Evolutionary conservation across 64 coral and sea anemone species (phyloP).

Genomic region (Montipora efflorescens): DNA sequence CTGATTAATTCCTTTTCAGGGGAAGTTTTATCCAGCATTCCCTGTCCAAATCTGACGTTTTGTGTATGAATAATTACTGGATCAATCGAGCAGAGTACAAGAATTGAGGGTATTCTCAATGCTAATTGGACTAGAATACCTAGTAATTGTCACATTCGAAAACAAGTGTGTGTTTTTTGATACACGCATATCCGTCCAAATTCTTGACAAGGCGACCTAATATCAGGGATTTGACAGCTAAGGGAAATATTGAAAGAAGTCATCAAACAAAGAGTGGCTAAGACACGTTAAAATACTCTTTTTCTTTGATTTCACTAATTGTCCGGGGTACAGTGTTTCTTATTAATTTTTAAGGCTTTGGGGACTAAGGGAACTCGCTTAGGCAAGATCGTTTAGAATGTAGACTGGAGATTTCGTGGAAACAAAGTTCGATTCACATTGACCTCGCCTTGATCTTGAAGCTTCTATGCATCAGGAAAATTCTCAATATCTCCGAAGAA

Average conservation of each 20-base stretch:
- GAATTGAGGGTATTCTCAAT: slow-evolving; percentile 66
- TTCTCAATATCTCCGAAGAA: not conserved
- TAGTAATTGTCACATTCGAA: slow-evolving; percentile 83
- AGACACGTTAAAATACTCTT: slow-evolving; percentile 5
- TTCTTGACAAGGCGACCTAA: slow-evolving; percentile 60
- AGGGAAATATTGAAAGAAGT: slow-evolving; percentile 49
- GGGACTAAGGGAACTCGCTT: not conserved
- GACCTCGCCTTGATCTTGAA: not conserved
- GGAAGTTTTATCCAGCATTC: slow-evolving; percentile 66
- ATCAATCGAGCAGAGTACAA: slow-evolving; percentile 48
- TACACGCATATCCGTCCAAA: slow-evolving; percentile 32
- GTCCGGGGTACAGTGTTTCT: slow-evolving; percentile 38
- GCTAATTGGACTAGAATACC: slow-evolving; percentile 83
- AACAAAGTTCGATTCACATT: not conserved
- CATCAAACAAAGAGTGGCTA: slow-evolving; percentile 9
- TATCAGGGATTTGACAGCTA: slow-evolving; percentile 37
- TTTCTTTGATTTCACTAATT: slow-evolving; percentile 42
- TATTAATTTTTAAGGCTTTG: slow-evolving; percentile 53
- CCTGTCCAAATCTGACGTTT: slow-evolving; percentile 29
- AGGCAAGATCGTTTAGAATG: not conserved
- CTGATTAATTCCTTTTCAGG: slow-evolving; percentile 31
- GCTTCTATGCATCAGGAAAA: not conserved
- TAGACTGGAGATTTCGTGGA: not conserved
- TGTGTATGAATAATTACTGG: slow-evolving; percentile 84
- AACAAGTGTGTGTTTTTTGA: slow-evolving; percentile 75